These are phyloP conservation scores for Rhagonycha lutea DNA, from an alignment of 2,888 invertebrate species.

Conservation along the genomic window DNA sequence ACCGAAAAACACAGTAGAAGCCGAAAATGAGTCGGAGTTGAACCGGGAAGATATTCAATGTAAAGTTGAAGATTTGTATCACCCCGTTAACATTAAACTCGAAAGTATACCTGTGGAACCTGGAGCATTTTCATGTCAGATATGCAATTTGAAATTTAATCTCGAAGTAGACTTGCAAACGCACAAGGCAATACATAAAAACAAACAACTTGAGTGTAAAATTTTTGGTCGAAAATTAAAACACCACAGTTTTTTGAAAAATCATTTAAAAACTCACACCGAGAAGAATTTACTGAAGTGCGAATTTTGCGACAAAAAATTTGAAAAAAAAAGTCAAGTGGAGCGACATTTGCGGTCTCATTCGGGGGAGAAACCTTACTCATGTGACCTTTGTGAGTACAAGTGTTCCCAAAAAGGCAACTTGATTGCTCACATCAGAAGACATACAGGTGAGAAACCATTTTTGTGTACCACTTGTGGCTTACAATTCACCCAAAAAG, in stretches of 20 bases:
- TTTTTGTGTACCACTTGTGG: neutral
- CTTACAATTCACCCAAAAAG: neutral
- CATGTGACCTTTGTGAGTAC: neutral
- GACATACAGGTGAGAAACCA: neutral
- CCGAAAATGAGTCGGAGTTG: neutral
- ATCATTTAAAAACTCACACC: neutral
- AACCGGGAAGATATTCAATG: neutral
- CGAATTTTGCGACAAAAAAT: neutral
- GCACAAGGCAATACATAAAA: neutral
- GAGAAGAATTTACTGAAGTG: neutral
- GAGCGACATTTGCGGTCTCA: neutral
- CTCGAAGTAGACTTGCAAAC: neutral
- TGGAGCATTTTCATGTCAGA: neutral
- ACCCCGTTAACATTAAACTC: neutral
- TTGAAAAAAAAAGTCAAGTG: neutral
- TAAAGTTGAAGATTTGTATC: neutral
- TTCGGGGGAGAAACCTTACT: neutral
- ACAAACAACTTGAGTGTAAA: neutral
- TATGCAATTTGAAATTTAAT: neutral
- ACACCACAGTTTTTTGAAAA: neutral
- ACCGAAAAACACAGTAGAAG: neutral
- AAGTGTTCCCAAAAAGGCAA: neutral
- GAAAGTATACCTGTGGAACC: neutral
- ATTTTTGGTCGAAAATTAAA: neutral
- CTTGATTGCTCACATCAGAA: neutral